Evolutionary conservation across 2,888 invertebrate species (phyloP).

Genomic region (Caenorhabditis wallacei): DNA sequence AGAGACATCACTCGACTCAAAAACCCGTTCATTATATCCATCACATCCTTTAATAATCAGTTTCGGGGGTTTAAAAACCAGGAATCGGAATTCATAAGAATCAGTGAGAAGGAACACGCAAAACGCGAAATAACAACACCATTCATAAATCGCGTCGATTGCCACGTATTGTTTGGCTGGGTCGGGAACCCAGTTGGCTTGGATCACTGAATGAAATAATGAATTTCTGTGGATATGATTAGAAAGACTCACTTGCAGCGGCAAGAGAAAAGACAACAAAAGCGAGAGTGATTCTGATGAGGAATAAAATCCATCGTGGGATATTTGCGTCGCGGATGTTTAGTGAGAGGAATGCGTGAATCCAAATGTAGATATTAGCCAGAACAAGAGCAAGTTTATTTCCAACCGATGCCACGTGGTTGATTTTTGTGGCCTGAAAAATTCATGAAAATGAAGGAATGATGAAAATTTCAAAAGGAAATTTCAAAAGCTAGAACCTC

Average conservation of each 20-base stretch:
- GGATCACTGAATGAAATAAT: conserved; percentile 58
- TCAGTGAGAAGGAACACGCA: conserved; percentile 59
- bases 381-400: conserved; percentile 48
- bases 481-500: too few relatives aligned
- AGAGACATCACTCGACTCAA: conserved; percentile 47
- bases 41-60: conserved; percentile 58
- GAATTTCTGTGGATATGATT: not conserved
- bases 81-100: conserved; percentile 57
- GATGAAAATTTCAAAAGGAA: too few relatives aligned
- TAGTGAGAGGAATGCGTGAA: conserved; percentile 46
- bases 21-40: conserved; percentile 53
- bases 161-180: conserved; percentile 41
- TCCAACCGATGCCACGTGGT: conserved; percentile 40
- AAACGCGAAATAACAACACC: conserved; percentile 62
- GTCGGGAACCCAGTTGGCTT: conserved; percentile 53
- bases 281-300: conserved; percentile 41
- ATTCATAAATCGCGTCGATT: conserved; percentile 61
- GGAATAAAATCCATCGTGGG: conserved; percentile 37
- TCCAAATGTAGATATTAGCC: conserved; percentile 55
- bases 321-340: conserved; percentile 48
- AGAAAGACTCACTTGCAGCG: conserved; percentile 46
- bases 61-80: conserved; percentile 57
- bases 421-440: conserved; percentile 58
- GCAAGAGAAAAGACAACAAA: conserved; percentile 48
- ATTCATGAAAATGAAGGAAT: too few relatives aligned